These are phyloP conservation scores for Drosophila tristis DNA, from an alignment of 1,140 invertebrate species.

Conservation along the genomic window DNA sequence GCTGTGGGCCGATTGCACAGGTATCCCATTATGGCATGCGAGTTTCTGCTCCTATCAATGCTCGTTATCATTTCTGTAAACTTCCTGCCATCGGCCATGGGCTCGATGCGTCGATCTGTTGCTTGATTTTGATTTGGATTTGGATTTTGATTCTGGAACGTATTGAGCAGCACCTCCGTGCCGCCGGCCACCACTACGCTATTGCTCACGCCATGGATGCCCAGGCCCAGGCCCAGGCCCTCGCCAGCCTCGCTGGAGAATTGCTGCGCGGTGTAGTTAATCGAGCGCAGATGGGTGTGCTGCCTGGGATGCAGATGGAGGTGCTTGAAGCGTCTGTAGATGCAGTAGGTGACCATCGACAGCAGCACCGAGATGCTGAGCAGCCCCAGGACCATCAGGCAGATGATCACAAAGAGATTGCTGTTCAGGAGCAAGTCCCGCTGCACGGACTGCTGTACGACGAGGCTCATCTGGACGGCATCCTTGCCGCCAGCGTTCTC, in stretches of 20 bases:
- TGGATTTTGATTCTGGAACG: background rate
- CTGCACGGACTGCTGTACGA: constrained; percentile 41
- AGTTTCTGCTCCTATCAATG: too few relatives aligned
- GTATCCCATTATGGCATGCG: too few relatives aligned
- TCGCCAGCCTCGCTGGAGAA: constrained; percentile 1
- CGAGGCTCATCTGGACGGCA: constrained; percentile 85
- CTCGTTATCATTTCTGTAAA: too few relatives aligned
- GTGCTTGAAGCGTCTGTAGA: constrained; percentile 63
- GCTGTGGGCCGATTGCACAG: too few relatives aligned
- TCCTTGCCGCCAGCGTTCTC: constrained; percentile 93
- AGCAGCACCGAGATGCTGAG: constrained; percentile 61
- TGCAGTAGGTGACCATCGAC: constrained; percentile 59
- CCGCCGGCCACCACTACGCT: constrained; percentile 14
- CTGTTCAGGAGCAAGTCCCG: constrained; percentile 29
- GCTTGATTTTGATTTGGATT: too few relatives aligned
- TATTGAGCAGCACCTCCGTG: constrained; percentile 38
- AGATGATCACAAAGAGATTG: constrained; percentile 57
- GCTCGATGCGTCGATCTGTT: too few relatives aligned
- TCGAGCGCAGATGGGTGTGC: constrained; percentile 32
- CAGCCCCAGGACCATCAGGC: constrained; percentile 59
- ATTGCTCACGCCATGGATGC: background rate
- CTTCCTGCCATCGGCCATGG: too few relatives aligned
- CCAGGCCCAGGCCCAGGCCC: constrained; percentile 1
- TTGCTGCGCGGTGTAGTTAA: constrained; percentile 34
- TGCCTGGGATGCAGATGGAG: constrained; percentile 37